Conservation (phyloP, 2,888 invertebrate genomes). For the Hydropsyche betteni region DNA sequence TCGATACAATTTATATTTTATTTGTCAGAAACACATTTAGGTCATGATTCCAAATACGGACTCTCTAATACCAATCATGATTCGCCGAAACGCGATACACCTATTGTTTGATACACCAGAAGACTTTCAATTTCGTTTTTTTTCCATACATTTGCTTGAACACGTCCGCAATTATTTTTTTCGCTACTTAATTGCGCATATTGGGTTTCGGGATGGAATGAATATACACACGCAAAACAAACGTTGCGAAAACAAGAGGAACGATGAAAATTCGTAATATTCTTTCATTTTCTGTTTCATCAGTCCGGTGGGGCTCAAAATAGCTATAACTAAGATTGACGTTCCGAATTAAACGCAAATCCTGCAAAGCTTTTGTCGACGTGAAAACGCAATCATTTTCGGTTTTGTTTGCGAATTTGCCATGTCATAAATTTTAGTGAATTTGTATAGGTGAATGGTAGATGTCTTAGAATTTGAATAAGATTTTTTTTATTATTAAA, state of each 20-base stretch:
- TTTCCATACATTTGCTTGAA: neutral
- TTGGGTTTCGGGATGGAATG: neutral
- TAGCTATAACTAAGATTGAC: slow-evolving; percentile 6
- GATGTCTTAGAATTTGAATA: no score
- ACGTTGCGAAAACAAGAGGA: no score
- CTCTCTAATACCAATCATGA: slow-evolving; percentile 6
- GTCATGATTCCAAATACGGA: neutral
- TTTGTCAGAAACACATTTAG: slow-evolving; percentile 8
- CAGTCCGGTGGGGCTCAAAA: neutral
- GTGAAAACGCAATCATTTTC: slow-evolving; percentile 15
- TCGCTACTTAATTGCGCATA: neutral
- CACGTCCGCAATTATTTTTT: neutral
- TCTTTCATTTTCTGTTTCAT: slow-evolving; percentile 19
- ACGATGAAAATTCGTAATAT: neutral
- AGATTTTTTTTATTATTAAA: no score
- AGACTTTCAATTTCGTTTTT: slow-evolving; percentile 20
- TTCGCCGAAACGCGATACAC: slow-evolving; percentile 17
- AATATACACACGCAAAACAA: no score
- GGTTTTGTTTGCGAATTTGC: no score
- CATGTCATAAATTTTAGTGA: no score
- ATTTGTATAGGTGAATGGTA: no score
- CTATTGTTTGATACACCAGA: slow-evolving; percentile 21
- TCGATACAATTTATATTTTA: slow-evolving; percentile 12
- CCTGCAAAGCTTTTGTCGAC: neutral
- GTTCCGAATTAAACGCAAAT: slow-evolving; percentile 10